Percentiles rank a stretch among this genome's conserved stretches.
These are phyloP conservation scores for Scaptomyza graminum DNA, from an alignment of 1,140 invertebrate genomes.

Conservation along the genomic window DNA sequence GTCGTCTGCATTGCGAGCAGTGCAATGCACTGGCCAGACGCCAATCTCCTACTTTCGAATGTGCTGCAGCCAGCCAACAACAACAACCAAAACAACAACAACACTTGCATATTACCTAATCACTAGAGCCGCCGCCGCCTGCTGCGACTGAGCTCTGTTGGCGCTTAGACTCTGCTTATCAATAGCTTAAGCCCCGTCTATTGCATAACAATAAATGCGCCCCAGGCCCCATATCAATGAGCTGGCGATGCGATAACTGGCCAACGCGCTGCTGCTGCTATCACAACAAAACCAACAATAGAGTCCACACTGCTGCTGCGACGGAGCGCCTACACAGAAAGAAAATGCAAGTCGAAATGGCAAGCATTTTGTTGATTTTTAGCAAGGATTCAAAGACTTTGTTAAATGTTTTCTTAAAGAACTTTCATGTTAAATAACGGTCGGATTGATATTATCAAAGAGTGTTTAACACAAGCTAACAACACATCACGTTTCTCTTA, in stretches of 20 bases:
- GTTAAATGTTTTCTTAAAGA: no score
- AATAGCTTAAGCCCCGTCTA: conserved; percentile 5
- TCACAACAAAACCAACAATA: no score
- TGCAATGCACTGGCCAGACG: conserved; percentile 63
- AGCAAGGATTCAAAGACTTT: no score
- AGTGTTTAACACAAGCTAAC: no score
- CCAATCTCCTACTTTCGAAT: conserved; percentile 66
- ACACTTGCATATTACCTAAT: conserved; percentile 62
- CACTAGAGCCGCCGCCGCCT: conserved; percentile 7
- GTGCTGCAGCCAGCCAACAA: conserved; percentile 29
- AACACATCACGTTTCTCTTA: no score
- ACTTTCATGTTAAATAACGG: no score
- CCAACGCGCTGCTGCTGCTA: not conserved
- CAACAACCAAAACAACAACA: conserved; percentile 29
- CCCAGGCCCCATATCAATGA: conserved; percentile 76
- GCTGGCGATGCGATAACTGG: conserved; percentile 49
- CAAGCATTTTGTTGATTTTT: no score
- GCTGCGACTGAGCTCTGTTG: not conserved
- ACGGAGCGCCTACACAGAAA: no score
- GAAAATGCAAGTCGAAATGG: no score
- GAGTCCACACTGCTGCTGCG: no score
- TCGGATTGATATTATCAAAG: no score
- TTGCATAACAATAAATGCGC: conserved; percentile 60
- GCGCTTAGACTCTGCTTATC: conserved; percentile 3
- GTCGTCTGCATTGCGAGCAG: conserved; percentile 54